These are phyloP conservation scores for Steatornis caripensis DNA, from an alignment of 2,113 vertebrate species.

Conservation along the genomic window DNA sequence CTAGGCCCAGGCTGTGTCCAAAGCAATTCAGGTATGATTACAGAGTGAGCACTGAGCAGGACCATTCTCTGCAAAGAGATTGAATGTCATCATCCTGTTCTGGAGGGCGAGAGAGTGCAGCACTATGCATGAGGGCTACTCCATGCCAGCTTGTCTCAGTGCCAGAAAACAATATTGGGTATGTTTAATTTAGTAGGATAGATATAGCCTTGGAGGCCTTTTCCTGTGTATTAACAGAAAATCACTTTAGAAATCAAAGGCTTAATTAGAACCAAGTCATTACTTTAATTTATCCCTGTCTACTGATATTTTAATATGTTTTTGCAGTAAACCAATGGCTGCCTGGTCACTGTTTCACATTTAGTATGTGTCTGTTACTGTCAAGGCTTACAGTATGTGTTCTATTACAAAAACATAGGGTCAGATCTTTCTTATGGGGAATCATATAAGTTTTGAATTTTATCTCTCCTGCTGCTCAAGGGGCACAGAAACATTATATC, in stretches of 20 bases:
- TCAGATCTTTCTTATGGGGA: not conserved
- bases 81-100: not conserved
- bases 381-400: not conserved
- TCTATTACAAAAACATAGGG: not conserved
- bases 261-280: slow-evolving; percentile 14
- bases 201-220: not conserved
- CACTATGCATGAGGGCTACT: not conserved
- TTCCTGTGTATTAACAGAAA: slow-evolving; percentile 17
- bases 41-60: not conserved
- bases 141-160: not conserved
- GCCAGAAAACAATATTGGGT: not conserved
- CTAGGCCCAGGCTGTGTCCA: not conserved
- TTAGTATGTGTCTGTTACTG: not conserved
- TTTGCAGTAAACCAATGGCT: not conserved
- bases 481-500: not conserved
- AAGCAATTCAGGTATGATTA: not conserved
- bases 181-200: slow-evolving; percentile 29
- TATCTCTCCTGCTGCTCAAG: not conserved
- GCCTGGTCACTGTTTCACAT: not conserved
- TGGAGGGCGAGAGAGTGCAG: not conserved
- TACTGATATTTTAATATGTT: not conserved
- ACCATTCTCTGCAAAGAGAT: not conserved
- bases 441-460: not conserved
- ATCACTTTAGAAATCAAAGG: slow-evolving; percentile 23
- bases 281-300: slow-evolving; percentile 1